Evolutionary conservation across 2,797 vertebrate genomes (phyloP).

Genomic region (Varecia variegata): DNA sequence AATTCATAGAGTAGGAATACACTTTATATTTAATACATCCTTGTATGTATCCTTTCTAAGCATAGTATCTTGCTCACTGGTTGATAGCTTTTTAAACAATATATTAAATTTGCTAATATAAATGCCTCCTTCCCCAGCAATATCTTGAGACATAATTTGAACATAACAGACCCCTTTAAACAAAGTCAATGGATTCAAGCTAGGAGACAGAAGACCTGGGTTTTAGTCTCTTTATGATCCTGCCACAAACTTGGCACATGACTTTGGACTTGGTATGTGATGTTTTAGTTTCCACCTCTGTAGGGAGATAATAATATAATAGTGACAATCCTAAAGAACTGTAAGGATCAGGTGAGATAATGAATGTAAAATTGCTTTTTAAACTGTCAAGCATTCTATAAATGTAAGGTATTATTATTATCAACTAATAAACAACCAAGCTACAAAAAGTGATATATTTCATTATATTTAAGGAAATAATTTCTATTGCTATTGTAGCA

Average conservation of each 20-base stretch:
- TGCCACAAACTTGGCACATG: not conserved
- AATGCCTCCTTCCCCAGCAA: not conserved
- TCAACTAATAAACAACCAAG: not conserved
- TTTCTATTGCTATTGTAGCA: not conserved
- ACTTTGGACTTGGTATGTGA: not conserved
- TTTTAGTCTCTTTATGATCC: not conserved
- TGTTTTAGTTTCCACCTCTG: not conserved
- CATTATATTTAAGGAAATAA: not conserved
- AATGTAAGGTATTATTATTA: not conserved
- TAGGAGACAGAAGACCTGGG: not conserved
- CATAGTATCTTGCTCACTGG: not conserved
- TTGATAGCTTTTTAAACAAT: not conserved
- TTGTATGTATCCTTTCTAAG: not conserved
- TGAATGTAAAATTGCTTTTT: not conserved
- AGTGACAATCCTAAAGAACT: not conserved
- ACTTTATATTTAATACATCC: not conserved
- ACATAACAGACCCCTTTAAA: not conserved
- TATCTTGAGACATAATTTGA: not conserved
- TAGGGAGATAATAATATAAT: not conserved
- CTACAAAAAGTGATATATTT: not conserved
- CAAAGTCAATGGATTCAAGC: not conserved
- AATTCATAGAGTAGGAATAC: not conserved
- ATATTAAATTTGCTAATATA: not conserved
- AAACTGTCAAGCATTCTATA: not conserved
- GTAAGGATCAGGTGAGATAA: not conserved